Conservation (phyloP, 2,888 invertebrate genomes). For the Heterodera filipjevi region DNA sequence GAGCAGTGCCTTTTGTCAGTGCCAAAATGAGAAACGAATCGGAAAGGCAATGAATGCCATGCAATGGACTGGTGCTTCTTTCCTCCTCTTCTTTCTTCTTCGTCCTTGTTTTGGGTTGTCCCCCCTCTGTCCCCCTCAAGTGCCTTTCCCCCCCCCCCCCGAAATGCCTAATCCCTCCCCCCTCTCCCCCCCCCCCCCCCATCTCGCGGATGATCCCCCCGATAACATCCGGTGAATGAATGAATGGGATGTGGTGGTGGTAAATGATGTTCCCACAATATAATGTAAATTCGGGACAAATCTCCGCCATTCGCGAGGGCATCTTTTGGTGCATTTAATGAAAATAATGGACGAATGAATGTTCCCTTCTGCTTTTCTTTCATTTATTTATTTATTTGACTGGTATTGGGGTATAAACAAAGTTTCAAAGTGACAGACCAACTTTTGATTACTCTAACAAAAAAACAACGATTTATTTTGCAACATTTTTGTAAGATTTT, state of each 20-base stretch:
- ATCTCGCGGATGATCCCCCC: constrained; percentile 12
- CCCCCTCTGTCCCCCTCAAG: not conserved
- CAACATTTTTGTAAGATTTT: no score
- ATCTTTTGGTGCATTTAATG: constrained; percentile 1
- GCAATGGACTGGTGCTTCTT: not conserved
- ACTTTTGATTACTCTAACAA: no score
- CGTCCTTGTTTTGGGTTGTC: not conserved
- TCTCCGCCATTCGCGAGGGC: not conserved
- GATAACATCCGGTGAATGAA: constrained; percentile 7
- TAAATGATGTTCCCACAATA: not conserved
- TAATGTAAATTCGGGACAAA: constrained; percentile 12
- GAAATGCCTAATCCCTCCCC: constrained; percentile 5
- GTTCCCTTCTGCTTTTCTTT: not conserved
- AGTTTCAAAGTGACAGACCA: no score
- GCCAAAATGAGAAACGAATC: not conserved
- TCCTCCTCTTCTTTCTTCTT: not conserved
- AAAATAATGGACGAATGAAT: not conserved
- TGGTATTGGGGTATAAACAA: no score
- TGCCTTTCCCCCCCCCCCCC: not conserved
- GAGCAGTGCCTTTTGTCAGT: not conserved
- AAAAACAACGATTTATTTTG: no score
- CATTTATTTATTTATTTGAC: not conserved
- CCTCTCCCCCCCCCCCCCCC: not conserved
- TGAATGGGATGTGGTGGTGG: not conserved
- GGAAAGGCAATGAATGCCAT: not conserved